Conservation (phyloP, 1,140 invertebrate genomes). For the Aplysia californica region DNA sequence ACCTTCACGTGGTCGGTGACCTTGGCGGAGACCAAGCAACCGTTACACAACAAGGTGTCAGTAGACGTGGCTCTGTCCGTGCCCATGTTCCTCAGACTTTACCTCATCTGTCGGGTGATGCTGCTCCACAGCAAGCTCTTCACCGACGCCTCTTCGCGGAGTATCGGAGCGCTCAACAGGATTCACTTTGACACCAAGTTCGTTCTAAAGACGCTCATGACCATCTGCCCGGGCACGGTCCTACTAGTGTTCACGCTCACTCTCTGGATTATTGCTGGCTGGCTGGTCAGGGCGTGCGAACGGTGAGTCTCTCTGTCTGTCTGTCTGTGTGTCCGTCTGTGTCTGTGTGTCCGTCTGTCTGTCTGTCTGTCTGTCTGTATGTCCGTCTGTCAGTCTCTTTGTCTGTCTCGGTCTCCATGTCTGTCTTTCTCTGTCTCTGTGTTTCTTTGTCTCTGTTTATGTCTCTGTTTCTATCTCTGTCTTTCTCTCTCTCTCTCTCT, state of each 20-base stretch:
- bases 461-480: no score
- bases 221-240: slow-evolving; percentile 98
- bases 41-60: slow-evolving; percentile 51
- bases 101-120: slow-evolving; percentile 99
- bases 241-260: slow-evolving; percentile 98
- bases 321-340: no score
- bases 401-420: no score
- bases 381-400: no score
- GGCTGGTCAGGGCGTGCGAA: slow-evolving; percentile 98
- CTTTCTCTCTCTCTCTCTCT: background rate
- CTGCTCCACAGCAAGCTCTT: slow-evolving; percentile 98
- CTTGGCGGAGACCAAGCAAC: slow-evolving; percentile 77
- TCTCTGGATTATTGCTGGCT: slow-evolving; percentile 98
- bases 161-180: slow-evolving; percentile 94
- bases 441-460: no score
- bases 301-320: slow-evolving; percentile 90
- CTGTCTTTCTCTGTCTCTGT: no score
- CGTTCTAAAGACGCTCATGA: slow-evolving; percentile 99
- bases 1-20: slow-evolving; percentile 89
- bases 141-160: slow-evolving; percentile 93
- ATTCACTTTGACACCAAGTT: slow-evolving; percentile 99
- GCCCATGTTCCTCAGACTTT: slow-evolving; percentile 99
- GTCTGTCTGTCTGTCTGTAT: no score
- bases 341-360: no score
- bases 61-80: slow-evolving; percentile 93